phyloP scores from a whole-genome alignment of 2,113 vertebrate species.

The Peromyscus polionotus region DNA sequence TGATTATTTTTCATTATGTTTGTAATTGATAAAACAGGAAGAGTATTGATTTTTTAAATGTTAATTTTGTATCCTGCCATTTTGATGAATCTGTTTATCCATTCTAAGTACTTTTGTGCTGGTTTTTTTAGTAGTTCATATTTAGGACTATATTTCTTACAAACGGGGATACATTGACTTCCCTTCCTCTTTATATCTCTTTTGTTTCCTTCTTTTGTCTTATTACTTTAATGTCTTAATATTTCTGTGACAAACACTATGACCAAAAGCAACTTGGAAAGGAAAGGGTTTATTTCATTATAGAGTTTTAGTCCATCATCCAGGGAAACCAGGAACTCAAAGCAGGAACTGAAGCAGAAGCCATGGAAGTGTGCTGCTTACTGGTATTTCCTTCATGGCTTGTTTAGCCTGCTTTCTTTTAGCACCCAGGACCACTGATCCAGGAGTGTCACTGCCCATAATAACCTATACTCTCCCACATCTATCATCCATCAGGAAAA shows the following conservation, averaged over 20 bases:
- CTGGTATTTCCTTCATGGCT: not conserved
- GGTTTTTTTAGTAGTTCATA: not conserved
- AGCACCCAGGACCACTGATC: not conserved
- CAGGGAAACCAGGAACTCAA: not conserved
- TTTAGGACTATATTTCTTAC: not conserved
- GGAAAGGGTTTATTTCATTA: not conserved
- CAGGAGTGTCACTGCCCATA: not conserved
- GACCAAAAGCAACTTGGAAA: not conserved
- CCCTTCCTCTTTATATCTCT: not conserved
- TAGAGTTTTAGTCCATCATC: not conserved
- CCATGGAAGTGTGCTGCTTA: not conserved
- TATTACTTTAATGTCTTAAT: not conserved
- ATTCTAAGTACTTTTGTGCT: not conserved
- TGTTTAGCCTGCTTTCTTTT: not conserved
- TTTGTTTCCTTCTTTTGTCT: not conserved
- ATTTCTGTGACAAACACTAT: not conserved
- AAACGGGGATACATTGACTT: not conserved
- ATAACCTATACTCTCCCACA: not conserved
- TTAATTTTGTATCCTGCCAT: not conserved
- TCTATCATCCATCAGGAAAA: not conserved
- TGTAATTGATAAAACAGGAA: not conserved
- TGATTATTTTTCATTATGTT: not conserved
- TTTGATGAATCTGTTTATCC: not conserved
- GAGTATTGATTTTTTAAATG: not conserved
- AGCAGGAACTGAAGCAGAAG: not conserved